These are phyloP conservation scores for Chloroclystis v-ata DNA, from an alignment of 2,888 invertebrate species.

Conservation along the genomic window DNA sequence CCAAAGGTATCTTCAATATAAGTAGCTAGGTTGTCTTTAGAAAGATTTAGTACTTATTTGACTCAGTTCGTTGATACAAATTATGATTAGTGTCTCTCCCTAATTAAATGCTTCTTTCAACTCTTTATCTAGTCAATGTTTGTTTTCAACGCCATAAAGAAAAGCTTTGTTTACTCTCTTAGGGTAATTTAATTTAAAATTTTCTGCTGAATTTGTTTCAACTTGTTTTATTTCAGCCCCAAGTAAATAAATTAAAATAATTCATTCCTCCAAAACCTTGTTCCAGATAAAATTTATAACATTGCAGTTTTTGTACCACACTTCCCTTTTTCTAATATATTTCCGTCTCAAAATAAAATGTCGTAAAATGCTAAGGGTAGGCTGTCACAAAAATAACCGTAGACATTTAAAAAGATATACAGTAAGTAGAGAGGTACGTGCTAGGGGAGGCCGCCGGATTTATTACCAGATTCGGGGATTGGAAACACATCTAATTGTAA, in stretches of 20 bases:
- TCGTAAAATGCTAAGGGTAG: slow-evolving; percentile 47
- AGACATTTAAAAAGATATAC: slow-evolving; percentile 70
- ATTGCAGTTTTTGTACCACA: slow-evolving; percentile 18
- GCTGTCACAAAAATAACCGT: slow-evolving; percentile 72
- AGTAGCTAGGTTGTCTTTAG: no score
- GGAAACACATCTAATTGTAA: slow-evolving; percentile 21
- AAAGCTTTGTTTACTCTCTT: background rate
- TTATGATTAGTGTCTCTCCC: no score
- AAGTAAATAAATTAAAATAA: background rate
- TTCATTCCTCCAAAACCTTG: slow-evolving; percentile 13
- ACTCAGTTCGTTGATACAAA: no score
- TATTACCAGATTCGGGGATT: slow-evolving; percentile 20
- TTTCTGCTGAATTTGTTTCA: background rate
- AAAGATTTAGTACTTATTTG: no score
- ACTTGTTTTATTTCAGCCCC: background rate
- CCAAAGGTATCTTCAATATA: no score
- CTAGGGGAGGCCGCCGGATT: slow-evolving; percentile 18
- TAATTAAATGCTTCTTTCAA: no score
- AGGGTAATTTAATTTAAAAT: background rate
- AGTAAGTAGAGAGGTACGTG: slow-evolving; percentile 59
- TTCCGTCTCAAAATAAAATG: slow-evolving; percentile 41
- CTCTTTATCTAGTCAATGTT: no score
- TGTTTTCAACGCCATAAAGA: no score
- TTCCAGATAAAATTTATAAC: slow-evolving; percentile 14
- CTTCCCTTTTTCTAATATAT: slow-evolving; percentile 25